A percentile compares a stretch with the other conserved stretches of the same genome.
These are phyloP conservation scores for Eueides isabella DNA, from an alignment of 1,140 invertebrate species.

Conservation along the genomic window DNA sequence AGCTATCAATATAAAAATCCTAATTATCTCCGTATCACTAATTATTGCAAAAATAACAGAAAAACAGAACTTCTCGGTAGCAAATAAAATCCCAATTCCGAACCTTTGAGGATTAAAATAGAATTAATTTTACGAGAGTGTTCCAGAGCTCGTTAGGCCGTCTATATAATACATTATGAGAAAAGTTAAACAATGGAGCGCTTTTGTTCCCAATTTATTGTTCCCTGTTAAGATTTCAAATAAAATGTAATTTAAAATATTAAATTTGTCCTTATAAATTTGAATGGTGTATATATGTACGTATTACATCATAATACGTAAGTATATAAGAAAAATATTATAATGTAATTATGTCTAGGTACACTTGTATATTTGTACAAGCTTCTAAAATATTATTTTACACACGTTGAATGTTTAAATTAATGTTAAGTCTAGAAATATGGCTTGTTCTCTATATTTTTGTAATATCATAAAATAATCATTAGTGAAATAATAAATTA, in stretches of 20 bases:
- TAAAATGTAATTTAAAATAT: background rate
- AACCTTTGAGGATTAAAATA: background rate
- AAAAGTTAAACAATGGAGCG: background rate
- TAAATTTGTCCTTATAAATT: background rate
- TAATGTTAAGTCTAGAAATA: background rate
- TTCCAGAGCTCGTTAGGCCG: slow-evolving; percentile 1
- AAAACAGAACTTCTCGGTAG: background rate
- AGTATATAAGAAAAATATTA: no score
- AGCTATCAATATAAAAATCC: no score
- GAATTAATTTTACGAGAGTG: background rate
- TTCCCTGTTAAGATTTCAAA: background rate
- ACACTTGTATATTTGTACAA: no score
- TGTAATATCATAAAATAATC: background rate
- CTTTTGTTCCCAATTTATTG: background rate
- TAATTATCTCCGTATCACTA: no score
- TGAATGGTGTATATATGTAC: background rate
- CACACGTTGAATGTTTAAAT: no score
- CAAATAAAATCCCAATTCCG: slow-evolving; percentile 5
- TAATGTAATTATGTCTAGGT: no score
- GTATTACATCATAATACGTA: no score
- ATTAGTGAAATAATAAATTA: background rate
- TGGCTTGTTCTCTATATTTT: slow-evolving; percentile 5
- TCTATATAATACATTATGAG: background rate
- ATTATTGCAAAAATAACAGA: no score
- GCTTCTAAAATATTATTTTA: no score